Conservation (phyloP, 2,797 vertebrate species). For the Myotis findleyi region DNA sequence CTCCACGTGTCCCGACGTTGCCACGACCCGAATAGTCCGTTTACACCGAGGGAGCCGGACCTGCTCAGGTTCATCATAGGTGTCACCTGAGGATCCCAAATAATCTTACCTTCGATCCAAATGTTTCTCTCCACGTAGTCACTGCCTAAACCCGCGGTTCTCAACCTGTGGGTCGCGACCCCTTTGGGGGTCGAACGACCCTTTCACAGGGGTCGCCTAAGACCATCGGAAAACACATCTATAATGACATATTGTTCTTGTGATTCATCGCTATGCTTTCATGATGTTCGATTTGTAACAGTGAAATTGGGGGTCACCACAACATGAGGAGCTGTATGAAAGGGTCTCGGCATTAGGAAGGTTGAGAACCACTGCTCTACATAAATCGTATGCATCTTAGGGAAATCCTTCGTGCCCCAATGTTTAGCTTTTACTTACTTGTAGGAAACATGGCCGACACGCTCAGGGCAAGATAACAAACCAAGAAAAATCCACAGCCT, state of each 20-base stretch:
- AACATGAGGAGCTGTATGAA: too few species aligned
- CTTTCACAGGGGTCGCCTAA: too few species aligned
- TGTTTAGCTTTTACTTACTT: conserved; percentile 8
- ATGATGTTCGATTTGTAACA: too few species aligned
- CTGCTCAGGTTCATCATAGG: not conserved
- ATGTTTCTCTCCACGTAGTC: not conserved
- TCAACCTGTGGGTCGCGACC: not conserved
- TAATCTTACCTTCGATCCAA: not conserved
- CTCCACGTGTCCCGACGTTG: not conserved
- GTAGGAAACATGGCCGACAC: not conserved
- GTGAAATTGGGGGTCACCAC: too few species aligned
- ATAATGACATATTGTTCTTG: too few species aligned
- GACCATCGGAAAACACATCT: too few species aligned
- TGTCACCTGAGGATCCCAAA: not conserved
- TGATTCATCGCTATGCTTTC: too few species aligned
- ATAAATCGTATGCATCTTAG: not conserved
- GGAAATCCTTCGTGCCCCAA: not conserved
- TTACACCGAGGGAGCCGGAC: not conserved
- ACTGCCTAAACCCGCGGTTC: not conserved
- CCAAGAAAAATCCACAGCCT: not conserved
- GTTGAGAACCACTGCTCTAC: not conserved
- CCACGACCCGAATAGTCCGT: not conserved
- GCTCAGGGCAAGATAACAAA: not conserved
- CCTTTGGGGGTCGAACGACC: too few species aligned
- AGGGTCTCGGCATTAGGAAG: too few species aligned